phyloP scores from a whole-genome alignment of 2,113 vertebrate species.

The Emydura subglobosa region DNA sequence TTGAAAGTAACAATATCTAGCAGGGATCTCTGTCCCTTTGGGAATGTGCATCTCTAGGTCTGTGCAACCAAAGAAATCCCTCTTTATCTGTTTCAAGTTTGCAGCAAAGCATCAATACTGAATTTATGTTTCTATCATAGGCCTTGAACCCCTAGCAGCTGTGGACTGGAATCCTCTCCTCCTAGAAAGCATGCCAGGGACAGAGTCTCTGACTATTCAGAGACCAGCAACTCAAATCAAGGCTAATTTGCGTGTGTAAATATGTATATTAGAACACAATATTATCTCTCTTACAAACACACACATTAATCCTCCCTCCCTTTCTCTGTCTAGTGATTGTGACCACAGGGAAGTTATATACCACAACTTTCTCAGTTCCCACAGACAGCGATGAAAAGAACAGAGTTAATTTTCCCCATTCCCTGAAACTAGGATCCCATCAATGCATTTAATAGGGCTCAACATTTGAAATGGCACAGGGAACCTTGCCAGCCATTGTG shows the following conservation, averaged over 20 bases:
- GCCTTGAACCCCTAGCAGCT: not conserved
- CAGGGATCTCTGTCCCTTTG: not conserved
- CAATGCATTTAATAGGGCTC: not conserved
- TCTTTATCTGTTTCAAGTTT: slow-evolving; percentile 51
- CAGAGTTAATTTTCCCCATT: accelerated
- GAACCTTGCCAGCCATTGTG: not conserved
- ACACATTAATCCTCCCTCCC: accelerated
- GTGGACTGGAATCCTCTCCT: not conserved
- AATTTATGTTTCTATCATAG: not conserved
- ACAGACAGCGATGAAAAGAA: not conserved
- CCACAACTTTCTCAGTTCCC: not conserved
- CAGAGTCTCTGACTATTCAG: not conserved
- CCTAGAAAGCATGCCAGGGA: not conserved
- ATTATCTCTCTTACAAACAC: not conserved
- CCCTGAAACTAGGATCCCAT: slow-evolving; percentile 1
- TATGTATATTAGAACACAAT: accelerated
- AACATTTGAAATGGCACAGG: not conserved
- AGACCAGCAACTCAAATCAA: not conserved
- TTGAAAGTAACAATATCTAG: not conserved
- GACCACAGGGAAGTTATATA: not conserved
- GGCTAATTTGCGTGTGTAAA: not conserved
- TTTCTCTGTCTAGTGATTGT: not conserved
- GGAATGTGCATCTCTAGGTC: not conserved
- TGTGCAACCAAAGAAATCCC: slow-evolving; percentile 37
- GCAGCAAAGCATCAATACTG: not conserved